Evolutionary conservation across 2,888 invertebrate species (phyloP).

Genomic region (Troides aeacus): DNA sequence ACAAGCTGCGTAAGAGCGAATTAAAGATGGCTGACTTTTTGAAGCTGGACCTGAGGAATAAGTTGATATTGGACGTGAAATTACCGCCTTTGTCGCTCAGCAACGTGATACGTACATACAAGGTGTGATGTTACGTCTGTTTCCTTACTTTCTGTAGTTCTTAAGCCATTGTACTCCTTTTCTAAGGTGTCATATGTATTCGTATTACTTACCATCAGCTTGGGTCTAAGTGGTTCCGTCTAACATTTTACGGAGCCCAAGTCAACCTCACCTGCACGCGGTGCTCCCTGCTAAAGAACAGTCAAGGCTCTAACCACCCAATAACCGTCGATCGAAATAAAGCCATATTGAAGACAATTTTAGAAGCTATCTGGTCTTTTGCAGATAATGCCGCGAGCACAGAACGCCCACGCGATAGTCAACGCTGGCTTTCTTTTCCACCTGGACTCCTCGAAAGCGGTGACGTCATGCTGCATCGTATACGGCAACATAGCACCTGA

Average conservation of each 20-base stretch:
- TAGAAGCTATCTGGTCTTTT: conserved; percentile 35
- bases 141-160: too few species aligned
- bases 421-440: conserved; percentile 87
- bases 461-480: conserved; percentile 79
- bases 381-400: conserved; percentile 87
- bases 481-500: conserved; percentile 82
- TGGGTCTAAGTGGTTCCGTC: too few species aligned
- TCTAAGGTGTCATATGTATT: too few species aligned
- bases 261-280: too few species aligned
- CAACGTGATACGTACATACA: conserved; percentile 62
- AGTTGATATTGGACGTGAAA: conserved; percentile 68
- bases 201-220: too few species aligned
- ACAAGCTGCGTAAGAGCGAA: conserved; percentile 40
- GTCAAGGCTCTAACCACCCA: too few species aligned
- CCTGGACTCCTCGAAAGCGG: conserved; percentile 61
- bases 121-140: conserved; percentile 44
- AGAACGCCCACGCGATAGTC: conserved; percentile 88
- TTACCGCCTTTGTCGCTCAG: conserved; percentile 64
- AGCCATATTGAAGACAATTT: too few species aligned
- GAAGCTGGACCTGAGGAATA: conserved; percentile 58
- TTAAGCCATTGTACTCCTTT: too few species aligned
- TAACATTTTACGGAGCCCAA: too few species aligned
- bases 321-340: too few species aligned
- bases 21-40: conserved; percentile 62
- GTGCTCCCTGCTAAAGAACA: too few species aligned